Base-by-base conservation (phyloP, 2,888 invertebrate species). In the Mellilla xanthometata region DNA sequence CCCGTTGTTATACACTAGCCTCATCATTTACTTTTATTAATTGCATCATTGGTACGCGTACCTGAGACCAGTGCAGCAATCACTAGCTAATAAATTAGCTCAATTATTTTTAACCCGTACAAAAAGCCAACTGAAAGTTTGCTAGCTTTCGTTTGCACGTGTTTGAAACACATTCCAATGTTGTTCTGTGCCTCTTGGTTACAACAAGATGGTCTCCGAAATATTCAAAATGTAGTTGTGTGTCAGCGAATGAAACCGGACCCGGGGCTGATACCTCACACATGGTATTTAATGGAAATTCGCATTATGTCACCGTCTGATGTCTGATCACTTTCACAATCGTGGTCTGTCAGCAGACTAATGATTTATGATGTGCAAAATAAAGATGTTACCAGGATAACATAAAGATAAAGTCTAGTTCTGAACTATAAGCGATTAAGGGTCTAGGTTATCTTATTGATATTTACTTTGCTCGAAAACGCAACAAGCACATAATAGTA, bases 251-350 rank as follows among this genome's bases (percentile, higher is more conserved):
- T 33, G 48, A 58, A 70, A 68, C 69, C 65, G 67, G 67, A 65
- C 52, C 33, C 54, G n/a, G n/a, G n/a, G n/a, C n/a, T n/a, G n/a
- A 44, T 61, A 60, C 58, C 57, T 68, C 36, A 29, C 60, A 59
- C 58, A 56, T 61, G 56, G 52, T 54, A 52, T 59, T 62, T 66
- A 70, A 72, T 68, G 66, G 63, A 65, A 66, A 67, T 63, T 63
- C 62, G 59, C 50, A 60, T 61, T 63, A 60, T 70, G 64, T 68
- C 72, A 72, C 62, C 57, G 58, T 56, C 56, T 60, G 60, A 65
- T 59, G 56, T 51, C 54, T 56, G 60, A 66, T 60, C 68, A 72
- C 77, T 77, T 78, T 76, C 75, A 70, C 72, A 71, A 70, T 68
- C 66, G 62, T 23, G 26, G 15, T n/a, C 15, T 19, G 15, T 19